Base-by-base conservation (phyloP, 2,888 invertebrate species). In the Pollenia labialis region DNA sequence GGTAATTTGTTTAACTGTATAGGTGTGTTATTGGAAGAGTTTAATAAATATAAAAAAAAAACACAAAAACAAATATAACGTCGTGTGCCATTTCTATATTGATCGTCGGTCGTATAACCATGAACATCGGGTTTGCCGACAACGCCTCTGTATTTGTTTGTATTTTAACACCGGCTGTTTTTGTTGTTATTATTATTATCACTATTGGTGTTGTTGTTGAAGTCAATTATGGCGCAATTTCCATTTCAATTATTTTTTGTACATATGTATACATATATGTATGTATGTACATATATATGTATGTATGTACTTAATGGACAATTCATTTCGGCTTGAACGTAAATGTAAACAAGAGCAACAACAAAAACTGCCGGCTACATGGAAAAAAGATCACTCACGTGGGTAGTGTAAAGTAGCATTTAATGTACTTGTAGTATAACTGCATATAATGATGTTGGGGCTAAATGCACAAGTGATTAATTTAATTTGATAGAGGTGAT, bases 181-280 rank as follows among this genome's bases (percentile, higher is more conserved):
- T 52, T 76, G 82, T 76, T 82, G 60, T 75, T 58, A 14, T 68
- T 66, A 4, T 46, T 40, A 12, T 66, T 44, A n/a, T 52, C 23
- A 50, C 1, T 18, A n/a, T 16, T 16, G 23, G 9, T 64, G 4
- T 58, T 52, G 18, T 74, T 64, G 42, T 23, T 60, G 0, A 46
- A 16, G 16, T 68, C 40, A 77, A 77, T 81, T 54, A 77, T 77
- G 72, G 81, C 77, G 77, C 77, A 81, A 74, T 72, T 85, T 75
- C 52, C 2, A 40, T 76, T 76, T 64, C 18, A 40, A 60, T 69
- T 44, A n/a, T 81, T 42, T 62, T 76, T 50, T 64, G 56, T 32
- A 32, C 32, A 6, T 0, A 32, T 32, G 6, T 32, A 32, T 2
- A 3, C 3, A 23, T 23, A 3, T 23, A 23, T 23, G 23, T 23